Conservation (phyloP, 37 sponge, comb jelly and placozoan species). For the Geodia barretti region DNA sequence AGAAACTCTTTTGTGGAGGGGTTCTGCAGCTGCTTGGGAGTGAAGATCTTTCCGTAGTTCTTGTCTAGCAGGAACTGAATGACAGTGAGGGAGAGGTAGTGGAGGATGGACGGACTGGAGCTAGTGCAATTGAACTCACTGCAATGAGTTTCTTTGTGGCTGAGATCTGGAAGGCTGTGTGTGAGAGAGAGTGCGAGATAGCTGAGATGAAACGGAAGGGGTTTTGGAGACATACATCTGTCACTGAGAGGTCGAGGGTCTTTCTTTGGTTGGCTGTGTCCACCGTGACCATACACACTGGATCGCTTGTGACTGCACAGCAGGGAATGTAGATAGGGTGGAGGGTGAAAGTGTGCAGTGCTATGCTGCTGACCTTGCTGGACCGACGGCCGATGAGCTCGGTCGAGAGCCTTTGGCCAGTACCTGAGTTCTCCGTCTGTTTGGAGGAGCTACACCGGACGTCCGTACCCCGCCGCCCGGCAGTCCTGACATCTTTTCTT, state of each 20-base stretch:
- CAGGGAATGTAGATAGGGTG: neutral
- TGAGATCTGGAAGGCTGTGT: slow-evolving; percentile 42
- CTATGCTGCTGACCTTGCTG: neutral
- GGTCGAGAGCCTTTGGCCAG: neutral
- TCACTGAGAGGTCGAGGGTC: slow-evolving; percentile 75
- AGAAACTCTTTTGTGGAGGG: slow-evolving; percentile 67
- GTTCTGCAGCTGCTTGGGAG: slow-evolving; percentile 45
- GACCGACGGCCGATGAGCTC: neutral
- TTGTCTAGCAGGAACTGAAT: slow-evolving; percentile 50
- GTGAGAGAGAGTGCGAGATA: no score
- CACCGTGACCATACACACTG: slow-evolving; percentile 52
- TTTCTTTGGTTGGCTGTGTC: slow-evolving; percentile 56
- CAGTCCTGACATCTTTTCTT: neutral
- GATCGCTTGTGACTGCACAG: slow-evolving; percentile 33
- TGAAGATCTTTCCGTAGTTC: slow-evolving; percentile 38
- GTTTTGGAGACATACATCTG: slow-evolving; percentile 39
- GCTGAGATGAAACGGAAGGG: neutral
- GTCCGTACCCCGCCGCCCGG: neutral
- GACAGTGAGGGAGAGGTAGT: neutral
- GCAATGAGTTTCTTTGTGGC: slow-evolving; percentile 50
- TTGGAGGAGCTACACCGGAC: neutral
- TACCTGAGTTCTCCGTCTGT: neutral
- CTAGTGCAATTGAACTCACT: slow-evolving; percentile 17
- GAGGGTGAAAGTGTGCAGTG: no score
- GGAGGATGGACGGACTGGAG: neutral